Percentiles rank a stretch among this genome's conserved stretches.
phyloP scores from a whole-genome alignment of 2,113 vertebrate species.

The Tamias sibiricus region DNA sequence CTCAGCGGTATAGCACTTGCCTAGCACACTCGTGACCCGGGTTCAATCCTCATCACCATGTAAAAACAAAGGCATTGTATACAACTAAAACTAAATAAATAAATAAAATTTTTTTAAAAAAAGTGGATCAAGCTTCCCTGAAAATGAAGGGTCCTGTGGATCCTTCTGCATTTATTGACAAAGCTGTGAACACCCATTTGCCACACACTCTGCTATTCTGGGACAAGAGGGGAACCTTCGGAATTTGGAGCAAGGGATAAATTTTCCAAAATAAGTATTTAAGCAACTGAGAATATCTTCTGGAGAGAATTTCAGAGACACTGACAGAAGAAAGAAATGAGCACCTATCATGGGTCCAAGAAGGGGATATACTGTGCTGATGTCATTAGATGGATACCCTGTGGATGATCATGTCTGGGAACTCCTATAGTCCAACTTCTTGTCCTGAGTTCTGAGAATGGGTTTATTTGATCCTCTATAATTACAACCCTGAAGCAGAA shows the following conservation, averaged over 20 bases:
- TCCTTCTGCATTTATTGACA: background rate
- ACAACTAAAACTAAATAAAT: too few species aligned
- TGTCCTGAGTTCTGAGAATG: background rate
- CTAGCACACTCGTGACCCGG: too few species aligned
- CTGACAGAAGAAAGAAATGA: constrained; percentile 14
- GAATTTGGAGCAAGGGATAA: background rate
- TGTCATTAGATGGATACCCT: background rate
- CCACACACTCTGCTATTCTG: background rate
- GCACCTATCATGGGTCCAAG: background rate
- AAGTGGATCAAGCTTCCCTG: background rate
- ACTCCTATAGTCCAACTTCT: background rate
- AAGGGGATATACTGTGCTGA: background rate
- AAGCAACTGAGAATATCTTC: background rate
- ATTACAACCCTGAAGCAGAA: background rate
- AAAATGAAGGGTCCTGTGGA: background rate
- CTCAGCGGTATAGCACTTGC: too few species aligned
- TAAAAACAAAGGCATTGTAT: too few species aligned
- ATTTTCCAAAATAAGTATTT: constrained; percentile 1
- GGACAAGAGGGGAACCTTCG: background rate
- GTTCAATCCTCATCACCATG: too few species aligned
- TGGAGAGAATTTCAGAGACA: constrained; percentile 4
- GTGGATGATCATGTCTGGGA: background rate
- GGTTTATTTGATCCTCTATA: background rate
- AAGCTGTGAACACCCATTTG: background rate
- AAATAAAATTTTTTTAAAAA: too few species aligned